Conservation (phyloP, 2,888 invertebrate genomes). For the Dione juno region DNA sequence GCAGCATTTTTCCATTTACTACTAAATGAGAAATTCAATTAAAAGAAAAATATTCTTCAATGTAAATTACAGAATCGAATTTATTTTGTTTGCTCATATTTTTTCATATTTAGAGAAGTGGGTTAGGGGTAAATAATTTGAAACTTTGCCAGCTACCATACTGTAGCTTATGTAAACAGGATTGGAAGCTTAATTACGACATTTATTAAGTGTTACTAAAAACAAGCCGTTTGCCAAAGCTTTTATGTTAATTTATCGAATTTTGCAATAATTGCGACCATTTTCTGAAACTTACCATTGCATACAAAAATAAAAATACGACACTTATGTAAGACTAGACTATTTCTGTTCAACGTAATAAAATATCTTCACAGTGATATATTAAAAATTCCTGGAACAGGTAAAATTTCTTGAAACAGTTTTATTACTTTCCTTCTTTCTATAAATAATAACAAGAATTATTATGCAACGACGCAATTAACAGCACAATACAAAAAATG, state of each 20-base stretch:
- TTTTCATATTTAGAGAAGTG: slow-evolving; percentile 46
- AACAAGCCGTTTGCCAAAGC: slow-evolving; percentile 39
- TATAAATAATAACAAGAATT: too few relatives aligned
- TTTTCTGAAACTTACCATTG: not conserved
- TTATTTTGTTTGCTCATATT: slow-evolving; percentile 44
- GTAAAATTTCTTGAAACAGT: too few relatives aligned
- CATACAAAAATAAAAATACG: not conserved
- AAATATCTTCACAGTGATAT: too few relatives aligned
- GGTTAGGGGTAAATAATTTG: slow-evolving; percentile 46
- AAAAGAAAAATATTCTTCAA: slow-evolving; percentile 35
- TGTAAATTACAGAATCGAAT: slow-evolving; percentile 43
- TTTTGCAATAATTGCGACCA: slow-evolving; percentile 20
- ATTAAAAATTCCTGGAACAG: too few relatives aligned
- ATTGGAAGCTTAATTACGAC: slow-evolving; percentile 43
- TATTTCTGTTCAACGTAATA: too few relatives aligned
- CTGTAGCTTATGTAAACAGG: slow-evolving; percentile 43
- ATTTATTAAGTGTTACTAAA: slow-evolving; percentile 43
- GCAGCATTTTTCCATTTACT: slow-evolving; percentile 27
- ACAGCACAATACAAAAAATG: too few relatives aligned
- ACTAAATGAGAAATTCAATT: slow-evolving; percentile 34
- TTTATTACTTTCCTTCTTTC: too few relatives aligned
- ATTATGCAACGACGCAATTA: too few relatives aligned
- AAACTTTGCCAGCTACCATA: slow-evolving; percentile 44
- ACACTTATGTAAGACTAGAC: too few relatives aligned
- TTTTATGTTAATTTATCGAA: slow-evolving; percentile 32